Base-by-base conservation (phyloP, 2,888 invertebrate species). In the Operophtera brumata region DNA sequence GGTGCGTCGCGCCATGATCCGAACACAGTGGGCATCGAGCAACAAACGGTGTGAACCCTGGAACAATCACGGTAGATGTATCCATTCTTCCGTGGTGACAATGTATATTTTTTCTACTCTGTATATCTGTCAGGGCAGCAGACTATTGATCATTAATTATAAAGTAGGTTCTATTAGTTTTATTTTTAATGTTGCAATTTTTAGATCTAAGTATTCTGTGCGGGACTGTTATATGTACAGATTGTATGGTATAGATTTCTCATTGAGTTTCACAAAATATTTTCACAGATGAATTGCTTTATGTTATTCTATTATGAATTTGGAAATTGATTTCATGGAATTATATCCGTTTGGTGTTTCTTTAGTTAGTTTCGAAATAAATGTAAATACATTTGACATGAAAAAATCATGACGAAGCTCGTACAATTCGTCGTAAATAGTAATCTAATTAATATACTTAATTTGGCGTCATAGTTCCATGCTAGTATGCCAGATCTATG, bases 51-150 rank as follows among this genome's bases (percentile, higher is more conserved):
- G 78, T 78, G 71, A 75, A 77, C 66, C 70, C 75, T 73, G 75
- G 77, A 77, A n/a, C n/a, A n/a, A n/a, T n/a, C n/a, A n/a, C n/a
- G n/a, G n/a, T n/a, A n/a, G n/a, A n/a, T n/a, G n/a, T n/a, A n/a
- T n/a, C n/a, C n/a, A n/a, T n/a, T n/a, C n/a, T n/a, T n/a, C n/a
- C n/a, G n/a, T n/a, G n/a, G n/a, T n/a, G n/a, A 81, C 82, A 81
- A 75, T 89, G 88, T 89, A 89, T 85, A 88, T 88, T 87, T 88
- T 87, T 87, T 85, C 79, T 85, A 87, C 84, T 84, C 78, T 85
- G 82, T 84, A 86, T 84, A 88, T 82, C 78, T 70, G 78, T 75
- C 82, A 74, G 73, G 69, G 66, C 70, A 69, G 70, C 41, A 71
- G 76, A 79, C 74, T 66, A 65, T 71, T 70, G 66, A 73, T 69